Evolutionary conservation across 2,888 invertebrate genomes (phyloP).

Genomic region (Eupelmus urozonus): DNA sequence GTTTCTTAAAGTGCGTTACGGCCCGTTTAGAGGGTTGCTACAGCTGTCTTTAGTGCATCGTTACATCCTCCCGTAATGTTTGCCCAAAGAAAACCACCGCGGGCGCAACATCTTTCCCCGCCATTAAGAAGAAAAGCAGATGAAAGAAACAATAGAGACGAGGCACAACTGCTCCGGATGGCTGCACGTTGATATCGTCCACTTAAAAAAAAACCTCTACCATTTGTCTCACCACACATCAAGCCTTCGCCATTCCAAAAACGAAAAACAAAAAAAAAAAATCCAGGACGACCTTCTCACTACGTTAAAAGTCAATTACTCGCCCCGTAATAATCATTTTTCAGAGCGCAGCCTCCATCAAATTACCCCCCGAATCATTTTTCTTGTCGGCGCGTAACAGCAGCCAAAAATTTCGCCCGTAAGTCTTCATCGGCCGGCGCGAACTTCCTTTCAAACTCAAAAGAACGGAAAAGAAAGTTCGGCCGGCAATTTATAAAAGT

Average conservation of each 20-base stretch:
- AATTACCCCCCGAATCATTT: background rate
- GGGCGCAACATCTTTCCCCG: slow-evolving; percentile 21
- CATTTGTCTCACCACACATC: too few species aligned
- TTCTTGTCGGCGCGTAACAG: background rate
- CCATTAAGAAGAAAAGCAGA: slow-evolving; percentile 28
- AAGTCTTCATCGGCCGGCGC: background rate
- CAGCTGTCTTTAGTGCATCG: slow-evolving; percentile 53
- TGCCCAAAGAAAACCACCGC: slow-evolving; percentile 15
- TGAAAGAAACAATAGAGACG: background rate
- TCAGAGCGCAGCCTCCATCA: too few species aligned
- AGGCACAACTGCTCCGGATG: background rate
- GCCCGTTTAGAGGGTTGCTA: slow-evolving; percentile 36
- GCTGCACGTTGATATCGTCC: slow-evolving; percentile 18
- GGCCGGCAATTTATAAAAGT: slow-evolving; percentile 25
- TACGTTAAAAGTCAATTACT: too few species aligned
- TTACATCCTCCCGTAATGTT: slow-evolving; percentile 49
- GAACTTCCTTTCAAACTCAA: background rate
- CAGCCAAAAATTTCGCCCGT: background rate
- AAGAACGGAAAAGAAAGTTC: slow-evolving; percentile 10
- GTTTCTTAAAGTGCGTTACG: slow-evolving; percentile 26
- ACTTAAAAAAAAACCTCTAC: too few species aligned
- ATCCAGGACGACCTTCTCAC: too few species aligned
- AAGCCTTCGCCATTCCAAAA: too few species aligned
- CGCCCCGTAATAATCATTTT: too few species aligned
- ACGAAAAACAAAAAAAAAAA: too few species aligned